Evolutionary conservation across 37 sponge, comb jelly and placozoan species (phyloP).

Genomic region (Geodia barretti): DNA sequence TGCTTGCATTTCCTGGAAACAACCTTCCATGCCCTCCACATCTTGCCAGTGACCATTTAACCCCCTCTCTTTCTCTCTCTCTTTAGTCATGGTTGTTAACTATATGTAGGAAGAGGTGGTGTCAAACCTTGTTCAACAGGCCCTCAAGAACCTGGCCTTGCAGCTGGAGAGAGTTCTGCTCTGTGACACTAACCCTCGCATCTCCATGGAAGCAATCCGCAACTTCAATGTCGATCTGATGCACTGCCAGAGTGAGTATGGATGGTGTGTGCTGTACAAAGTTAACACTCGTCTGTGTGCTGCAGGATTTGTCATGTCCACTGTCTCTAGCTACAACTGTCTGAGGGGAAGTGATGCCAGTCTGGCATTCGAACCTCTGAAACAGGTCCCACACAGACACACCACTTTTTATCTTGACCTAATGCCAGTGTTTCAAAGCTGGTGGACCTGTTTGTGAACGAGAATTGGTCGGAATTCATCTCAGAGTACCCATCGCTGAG

Average conservation of each 20-base stretch:
- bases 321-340: background rate
- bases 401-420: background rate
- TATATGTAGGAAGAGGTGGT: constrained; percentile 14
- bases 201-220: constrained; percentile 48
- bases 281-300: background rate
- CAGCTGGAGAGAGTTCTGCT: constrained; percentile 42
- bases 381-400: background rate
- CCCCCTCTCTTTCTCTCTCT: background rate
- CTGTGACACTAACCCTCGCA: constrained; percentile 23
- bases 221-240: constrained; percentile 58
- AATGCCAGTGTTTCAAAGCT: constrained; percentile 36
- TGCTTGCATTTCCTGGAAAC: constrained; percentile 42
- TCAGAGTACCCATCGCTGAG: constrained; percentile 25
- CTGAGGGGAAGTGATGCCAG: background rate
- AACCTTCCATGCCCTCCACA: constrained; percentile 43
- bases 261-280: no score
- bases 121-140: constrained; percentile 17
- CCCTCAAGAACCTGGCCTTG: constrained; percentile 17
- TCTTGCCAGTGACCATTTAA: constrained; percentile 14
- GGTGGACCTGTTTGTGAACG: constrained; percentile 52
- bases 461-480: constrained; percentile 74
- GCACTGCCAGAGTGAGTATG: constrained; percentile 54
- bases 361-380: constrained; percentile 13
- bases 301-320: constrained; percentile 31
- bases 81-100: background rate